Conservation (phyloP, 2,888 invertebrate genomes). For the Callinectes sapidus region DNA sequence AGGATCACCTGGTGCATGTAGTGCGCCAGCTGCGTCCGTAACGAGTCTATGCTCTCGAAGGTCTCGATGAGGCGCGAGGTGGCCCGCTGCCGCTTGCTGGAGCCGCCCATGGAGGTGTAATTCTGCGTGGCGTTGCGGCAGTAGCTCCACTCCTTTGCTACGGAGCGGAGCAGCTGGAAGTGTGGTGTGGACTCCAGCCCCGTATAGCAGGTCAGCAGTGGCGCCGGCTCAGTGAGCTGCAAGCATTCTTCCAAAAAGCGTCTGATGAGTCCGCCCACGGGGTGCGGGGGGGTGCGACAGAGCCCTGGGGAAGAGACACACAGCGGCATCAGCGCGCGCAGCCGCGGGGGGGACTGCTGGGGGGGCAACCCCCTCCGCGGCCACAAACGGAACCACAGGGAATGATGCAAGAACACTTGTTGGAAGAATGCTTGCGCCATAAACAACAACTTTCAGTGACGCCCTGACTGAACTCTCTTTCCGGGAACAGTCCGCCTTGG, state of each 20-base stretch:
- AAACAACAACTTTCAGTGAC: constrained; percentile 70
- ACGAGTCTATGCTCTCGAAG: constrained; percentile 72
- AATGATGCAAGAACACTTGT: constrained; percentile 67
- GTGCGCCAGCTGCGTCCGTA: constrained; percentile 69
- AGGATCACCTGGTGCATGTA: constrained; percentile 69
- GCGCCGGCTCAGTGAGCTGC: constrained; percentile 72
- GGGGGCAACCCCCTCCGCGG: constrained; percentile 59
- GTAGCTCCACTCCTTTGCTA: constrained; percentile 73
- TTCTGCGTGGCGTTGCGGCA: constrained; percentile 73
- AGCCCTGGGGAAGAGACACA: constrained; percentile 73
- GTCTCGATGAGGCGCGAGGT: constrained; percentile 72
- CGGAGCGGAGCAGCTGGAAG: constrained; percentile 73
- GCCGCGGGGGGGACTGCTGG: constrained; percentile 62
- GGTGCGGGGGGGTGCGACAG: constrained; percentile 72
- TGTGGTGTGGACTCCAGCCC: constrained; percentile 72
- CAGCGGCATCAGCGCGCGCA: constrained; percentile 66
- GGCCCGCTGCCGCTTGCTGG: constrained; percentile 72
- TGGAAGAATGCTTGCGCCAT: constrained; percentile 73
- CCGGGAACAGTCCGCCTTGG: constrained; percentile 60
- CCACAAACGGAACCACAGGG: constrained; percentile 66
- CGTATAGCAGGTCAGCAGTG: constrained; percentile 72
- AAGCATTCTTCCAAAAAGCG: constrained; percentile 73
- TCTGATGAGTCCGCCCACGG: constrained; percentile 73
- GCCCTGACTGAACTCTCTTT: constrained; percentile 65
- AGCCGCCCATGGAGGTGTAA: constrained; percentile 72